phyloP scores from a whole-genome alignment of 2,113 vertebrate species.

The Lycaon pictus region DNA sequence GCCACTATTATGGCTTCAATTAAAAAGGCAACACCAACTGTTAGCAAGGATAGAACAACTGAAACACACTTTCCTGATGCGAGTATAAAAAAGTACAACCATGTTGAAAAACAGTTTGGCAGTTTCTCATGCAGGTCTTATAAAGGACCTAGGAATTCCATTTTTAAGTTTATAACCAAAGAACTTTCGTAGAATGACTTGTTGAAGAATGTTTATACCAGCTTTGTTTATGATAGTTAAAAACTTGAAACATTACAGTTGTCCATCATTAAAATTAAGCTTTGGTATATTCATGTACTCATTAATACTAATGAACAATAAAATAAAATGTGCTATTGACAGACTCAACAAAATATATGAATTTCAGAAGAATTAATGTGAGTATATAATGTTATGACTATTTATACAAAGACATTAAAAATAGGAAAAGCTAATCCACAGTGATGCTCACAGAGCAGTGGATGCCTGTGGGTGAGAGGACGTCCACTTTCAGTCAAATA shows the following conservation, averaged over 20 bases:
- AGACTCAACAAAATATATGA: neutral
- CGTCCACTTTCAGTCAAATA: neutral
- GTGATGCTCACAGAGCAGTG: neutral
- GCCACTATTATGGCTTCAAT: neutral
- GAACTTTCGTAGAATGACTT: neutral
- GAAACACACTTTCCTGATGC: neutral
- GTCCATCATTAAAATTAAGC: neutral
- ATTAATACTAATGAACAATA: neutral
- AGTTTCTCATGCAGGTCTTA: neutral
- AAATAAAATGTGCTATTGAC: neutral
- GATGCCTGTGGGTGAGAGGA: neutral
- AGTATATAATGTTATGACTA: neutral
- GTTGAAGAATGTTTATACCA: neutral
- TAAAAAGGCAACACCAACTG: neutral
- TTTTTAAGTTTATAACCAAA: neutral
- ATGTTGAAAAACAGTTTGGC: neutral
- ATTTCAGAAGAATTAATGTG: neutral
- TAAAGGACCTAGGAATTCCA: neutral
- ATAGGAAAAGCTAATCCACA: neutral
- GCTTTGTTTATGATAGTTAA: neutral
- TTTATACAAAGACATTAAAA: neutral
- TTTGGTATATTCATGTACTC: neutral
- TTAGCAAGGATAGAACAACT: neutral
- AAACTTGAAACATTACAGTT: neutral
- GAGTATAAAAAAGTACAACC: neutral